A percentile compares a stretch with the other conserved stretches of the same genome.
Conservation (phyloP, 2,888 invertebrate species). For the Toxonevra muliebris region DNA sequence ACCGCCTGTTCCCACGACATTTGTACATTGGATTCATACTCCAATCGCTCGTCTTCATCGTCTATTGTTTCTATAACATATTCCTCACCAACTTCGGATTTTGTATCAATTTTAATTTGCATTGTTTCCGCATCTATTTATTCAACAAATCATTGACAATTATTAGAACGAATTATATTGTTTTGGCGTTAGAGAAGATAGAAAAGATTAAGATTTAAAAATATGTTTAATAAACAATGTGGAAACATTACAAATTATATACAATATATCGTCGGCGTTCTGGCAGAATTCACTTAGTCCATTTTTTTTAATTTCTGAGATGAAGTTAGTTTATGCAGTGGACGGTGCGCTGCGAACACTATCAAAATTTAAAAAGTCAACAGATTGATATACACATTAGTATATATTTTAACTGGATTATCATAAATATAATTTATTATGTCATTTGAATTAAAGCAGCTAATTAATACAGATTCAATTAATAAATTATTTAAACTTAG, state of each 20-base stretch:
- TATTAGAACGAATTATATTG: background rate
- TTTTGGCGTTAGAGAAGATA: background rate
- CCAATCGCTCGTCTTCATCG: background rate
- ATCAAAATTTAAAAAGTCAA: too few species aligned
- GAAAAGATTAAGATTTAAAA: constrained; percentile 31
- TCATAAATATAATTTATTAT: too few species aligned
- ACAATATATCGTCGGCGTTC: too few species aligned
- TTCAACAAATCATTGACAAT: constrained; percentile 34
- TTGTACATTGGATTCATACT: constrained; percentile 19
- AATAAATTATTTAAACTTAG: too few species aligned
- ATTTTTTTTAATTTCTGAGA: too few species aligned
- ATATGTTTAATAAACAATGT: constrained; percentile 22
- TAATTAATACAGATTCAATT: too few species aligned
- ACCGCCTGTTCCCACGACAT: constrained; percentile 40
- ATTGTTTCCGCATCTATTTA: constrained; percentile 39
- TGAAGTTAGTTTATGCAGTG: too few species aligned
- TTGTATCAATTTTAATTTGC: constrained; percentile 23
- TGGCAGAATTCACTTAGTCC: too few species aligned
- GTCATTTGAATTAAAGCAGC: too few species aligned
- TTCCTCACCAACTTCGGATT: constrained; percentile 20
- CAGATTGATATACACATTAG: too few species aligned
- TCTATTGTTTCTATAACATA: constrained; percentile 7
- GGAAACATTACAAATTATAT: constrained; percentile 35
- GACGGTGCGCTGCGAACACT: too few species aligned
- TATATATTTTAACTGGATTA: too few species aligned